Evolutionary conservation across 2,113 vertebrate species (phyloP).

Genomic region (Arizona elegans): DNA sequence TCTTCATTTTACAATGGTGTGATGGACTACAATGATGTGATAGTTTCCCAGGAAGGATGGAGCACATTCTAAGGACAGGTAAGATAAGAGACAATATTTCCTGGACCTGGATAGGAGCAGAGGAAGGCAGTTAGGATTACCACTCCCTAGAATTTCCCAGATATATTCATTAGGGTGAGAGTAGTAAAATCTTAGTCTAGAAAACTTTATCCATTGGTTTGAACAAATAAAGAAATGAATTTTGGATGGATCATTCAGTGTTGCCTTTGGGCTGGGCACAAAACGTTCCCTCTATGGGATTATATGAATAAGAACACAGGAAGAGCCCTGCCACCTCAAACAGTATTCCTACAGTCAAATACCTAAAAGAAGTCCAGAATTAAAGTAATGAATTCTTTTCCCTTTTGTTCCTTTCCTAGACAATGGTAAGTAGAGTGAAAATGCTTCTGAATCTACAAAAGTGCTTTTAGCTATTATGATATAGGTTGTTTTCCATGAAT

Average conservation of each 20-base stretch:
- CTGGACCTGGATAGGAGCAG: neutral
- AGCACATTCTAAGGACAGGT: neutral
- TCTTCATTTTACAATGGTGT: neutral
- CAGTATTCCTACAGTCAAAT: neutral
- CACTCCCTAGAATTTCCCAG: neutral
- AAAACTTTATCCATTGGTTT: neutral
- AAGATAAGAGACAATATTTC: neutral
- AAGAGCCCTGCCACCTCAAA: neutral
- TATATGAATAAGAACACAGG: neutral
- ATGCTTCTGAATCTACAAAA: neutral
- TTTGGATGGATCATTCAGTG: neutral
- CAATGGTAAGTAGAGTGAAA: neutral
- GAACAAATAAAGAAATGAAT: neutral
- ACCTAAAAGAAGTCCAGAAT: neutral
- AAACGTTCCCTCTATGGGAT: neutral
- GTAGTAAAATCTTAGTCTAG: neutral
- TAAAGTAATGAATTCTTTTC: neutral
- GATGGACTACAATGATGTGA: neutral
- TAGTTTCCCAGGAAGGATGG: neutral
- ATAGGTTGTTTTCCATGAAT: neutral
- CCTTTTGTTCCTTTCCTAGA: neutral
- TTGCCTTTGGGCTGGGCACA: neutral
- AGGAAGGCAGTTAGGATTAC: neutral
- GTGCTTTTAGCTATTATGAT: neutral
- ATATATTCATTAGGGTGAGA: neutral